Base-by-base conservation (phyloP, 2,113 vertebrate genomes). In the Myotis davidii region DNA sequence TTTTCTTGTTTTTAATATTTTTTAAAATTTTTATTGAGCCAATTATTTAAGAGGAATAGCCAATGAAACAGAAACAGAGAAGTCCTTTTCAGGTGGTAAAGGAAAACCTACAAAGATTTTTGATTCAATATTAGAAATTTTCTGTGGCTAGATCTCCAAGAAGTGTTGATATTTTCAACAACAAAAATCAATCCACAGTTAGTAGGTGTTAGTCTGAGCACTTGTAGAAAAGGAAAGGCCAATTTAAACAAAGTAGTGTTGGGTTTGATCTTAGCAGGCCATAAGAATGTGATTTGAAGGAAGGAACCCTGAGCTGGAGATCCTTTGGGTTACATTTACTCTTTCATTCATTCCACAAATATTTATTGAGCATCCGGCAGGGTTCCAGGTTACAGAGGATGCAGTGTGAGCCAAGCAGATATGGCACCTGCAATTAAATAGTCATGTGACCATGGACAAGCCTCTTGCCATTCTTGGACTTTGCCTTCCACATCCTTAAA, bases 121-220 rank as follows among this genome's bases (percentile, higher is more conserved):
- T 90, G n/a, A 23, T 79, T 92, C 37, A 23, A 27, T 83, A 59
- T 95, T 95, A 77, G 42, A 96, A 70, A 65, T 72, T 84, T 94
- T 76, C 81, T 85, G 81, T 90, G 52, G 34, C 34, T 69, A 72
- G 14, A 27, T 90, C 67, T 79, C 73, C 23, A 92, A 74, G 61
- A 92, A 88, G 27, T 14, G 32, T 93, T 92, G 52, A 88, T 34
- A 88, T 95, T 96, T 89, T 78, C 84, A 83, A 88, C 48, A 93
- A 54, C 20, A 94, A 17, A 96, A 96, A 88, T 85, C 50, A 76
- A 56, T 65, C 81, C 5, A 14, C 70, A 69, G 13, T 48, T 70
- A 37, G 16, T 79, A 73, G 50, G 23, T 78, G 39, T 95, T 90
- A 78, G 37, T 78, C 59, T 27, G 45, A 64, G 59, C 82, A 82